phyloP scores from a whole-genome alignment of 2,888 invertebrate species.

The Cacoxenus indagator region DNA sequence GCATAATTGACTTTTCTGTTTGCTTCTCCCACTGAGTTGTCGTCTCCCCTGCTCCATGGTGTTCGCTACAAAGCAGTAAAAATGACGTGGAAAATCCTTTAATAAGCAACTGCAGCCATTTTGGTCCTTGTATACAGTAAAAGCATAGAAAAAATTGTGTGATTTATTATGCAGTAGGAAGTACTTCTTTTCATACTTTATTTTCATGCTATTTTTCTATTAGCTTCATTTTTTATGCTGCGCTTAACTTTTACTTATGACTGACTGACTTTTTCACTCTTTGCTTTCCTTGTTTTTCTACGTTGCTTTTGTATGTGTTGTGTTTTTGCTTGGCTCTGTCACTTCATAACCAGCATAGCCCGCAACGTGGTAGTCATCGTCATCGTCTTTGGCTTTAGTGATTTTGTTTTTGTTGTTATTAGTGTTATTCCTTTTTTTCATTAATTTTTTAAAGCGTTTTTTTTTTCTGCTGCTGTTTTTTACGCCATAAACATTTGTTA shows the following conservation, averaged over 20 bases:
- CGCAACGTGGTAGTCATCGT: too few species aligned
- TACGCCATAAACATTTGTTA: slow-evolving; percentile 23
- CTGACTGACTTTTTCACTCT: background rate
- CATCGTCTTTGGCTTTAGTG: too few species aligned
- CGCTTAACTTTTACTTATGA: slow-evolving; percentile 16
- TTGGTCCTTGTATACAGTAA: background rate
- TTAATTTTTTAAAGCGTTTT: too few species aligned
- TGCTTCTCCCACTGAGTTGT: slow-evolving; percentile 22
- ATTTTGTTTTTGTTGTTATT: too few species aligned
- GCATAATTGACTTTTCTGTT: slow-evolving; percentile 64
- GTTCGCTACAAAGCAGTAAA: background rate
- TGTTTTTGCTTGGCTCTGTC: background rate
- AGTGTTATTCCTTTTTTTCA: too few species aligned
- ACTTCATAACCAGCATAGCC: too few species aligned
- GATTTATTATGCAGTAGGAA: slow-evolving; percentile 17
- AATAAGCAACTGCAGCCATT: background rate
- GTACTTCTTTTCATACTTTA: background rate
- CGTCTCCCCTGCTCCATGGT: background rate
- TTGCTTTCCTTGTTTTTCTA: background rate
- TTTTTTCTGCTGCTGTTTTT: background rate
- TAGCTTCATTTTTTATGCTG: slow-evolving; percentile 20
- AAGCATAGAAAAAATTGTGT: slow-evolving; percentile 6
- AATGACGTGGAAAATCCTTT: background rate
- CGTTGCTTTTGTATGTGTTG: background rate
- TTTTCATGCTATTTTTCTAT: slow-evolving; percentile 8